Conservation (phyloP, 2,888 invertebrate species). For the Mimas tiliae region DNA sequence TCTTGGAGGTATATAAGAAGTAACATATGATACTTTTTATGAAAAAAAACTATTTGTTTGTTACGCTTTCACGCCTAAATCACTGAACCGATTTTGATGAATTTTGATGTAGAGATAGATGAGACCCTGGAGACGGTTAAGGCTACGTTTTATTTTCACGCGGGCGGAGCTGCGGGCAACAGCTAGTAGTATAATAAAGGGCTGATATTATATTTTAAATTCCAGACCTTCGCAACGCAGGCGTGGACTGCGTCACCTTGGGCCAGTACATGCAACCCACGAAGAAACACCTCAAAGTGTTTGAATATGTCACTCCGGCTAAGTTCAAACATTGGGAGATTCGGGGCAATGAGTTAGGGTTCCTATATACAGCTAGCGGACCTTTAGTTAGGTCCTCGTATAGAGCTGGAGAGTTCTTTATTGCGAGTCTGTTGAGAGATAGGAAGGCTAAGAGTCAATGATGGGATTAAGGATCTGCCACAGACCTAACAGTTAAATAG, state of each 20-base stretch:
- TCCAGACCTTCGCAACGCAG: constrained; percentile 90
- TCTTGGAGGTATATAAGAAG: no score
- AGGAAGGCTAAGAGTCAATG: constrained; percentile 74
- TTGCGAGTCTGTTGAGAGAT: constrained; percentile 90
- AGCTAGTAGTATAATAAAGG: no score
- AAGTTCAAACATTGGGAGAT: constrained; percentile 95
- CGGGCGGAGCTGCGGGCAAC: no score
- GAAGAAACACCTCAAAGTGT: constrained; percentile 96
- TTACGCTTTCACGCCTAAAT: no score
- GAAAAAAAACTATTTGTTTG: no score
- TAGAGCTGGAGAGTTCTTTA: constrained; percentile 98
- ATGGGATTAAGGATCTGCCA: constrained; percentile 36
- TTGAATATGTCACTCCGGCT: constrained; percentile 98
- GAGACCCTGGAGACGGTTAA: no score
- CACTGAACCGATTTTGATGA: no score
- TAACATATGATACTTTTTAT: no score
- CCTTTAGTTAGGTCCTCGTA: constrained; percentile 98
- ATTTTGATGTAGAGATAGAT: no score
- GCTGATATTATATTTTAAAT: not conserved
- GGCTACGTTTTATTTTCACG: no score
- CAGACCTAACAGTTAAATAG: no score
- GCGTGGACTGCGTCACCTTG: constrained; percentile 97
- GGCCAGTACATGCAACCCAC: constrained; percentile 99
- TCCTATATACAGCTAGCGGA: constrained; percentile 98
- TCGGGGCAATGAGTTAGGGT: constrained; percentile 93